Base-by-base conservation (phyloP, 1,140 invertebrate species). In the Meteorus sp. region DNA sequence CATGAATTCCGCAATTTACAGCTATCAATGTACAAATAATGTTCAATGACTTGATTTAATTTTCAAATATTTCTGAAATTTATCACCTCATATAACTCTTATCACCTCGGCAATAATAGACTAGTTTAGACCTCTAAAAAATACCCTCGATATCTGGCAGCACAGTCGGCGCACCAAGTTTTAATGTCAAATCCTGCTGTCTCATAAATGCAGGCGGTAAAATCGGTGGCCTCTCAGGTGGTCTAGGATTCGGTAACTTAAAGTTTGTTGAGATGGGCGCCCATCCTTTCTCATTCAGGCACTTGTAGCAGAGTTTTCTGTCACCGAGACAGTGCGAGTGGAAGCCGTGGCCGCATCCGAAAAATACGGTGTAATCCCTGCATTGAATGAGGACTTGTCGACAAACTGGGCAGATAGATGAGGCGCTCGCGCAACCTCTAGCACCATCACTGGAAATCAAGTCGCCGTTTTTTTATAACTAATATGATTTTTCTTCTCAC, bases 341-440 rank as follows among this genome's bases (percentile, higher is more conserved):
- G 66, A 73, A 80, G 29, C 74, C 73, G 64, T 80, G 78, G 47
- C 76, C 77, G 56, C 78, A 80, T 58, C 66, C 69, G 29, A 79
- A 80, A 35, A 79, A 63, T 13, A 75, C 66, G 33, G 71, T 63
- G 37, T 73, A 76, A 62, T 80, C 70, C 4, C 67, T 60, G 51
- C 67, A 70, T 13, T 76, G 63, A 11, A 69, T 73, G 25, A 80
- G 64, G 31, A 66, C 51, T 65, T 69, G 71, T 59, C 76, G 70
- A 45, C 78, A 80, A 43, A 79, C 61, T 0, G 70, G 69, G 56
- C 78, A 80, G 56, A 71, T 68, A 31, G 71, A 25, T 29, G 76
- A 77, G 50, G 62, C 56, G 25, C 67, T 74, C 3, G 69, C 58
- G 25, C 69, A 75, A 13, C 69, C 77, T 67, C 64, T 78, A 15